phyloP scores from a whole-genome alignment of 2,888 invertebrate genomes.

The Acanthosoma haemorrhoidale region DNA sequence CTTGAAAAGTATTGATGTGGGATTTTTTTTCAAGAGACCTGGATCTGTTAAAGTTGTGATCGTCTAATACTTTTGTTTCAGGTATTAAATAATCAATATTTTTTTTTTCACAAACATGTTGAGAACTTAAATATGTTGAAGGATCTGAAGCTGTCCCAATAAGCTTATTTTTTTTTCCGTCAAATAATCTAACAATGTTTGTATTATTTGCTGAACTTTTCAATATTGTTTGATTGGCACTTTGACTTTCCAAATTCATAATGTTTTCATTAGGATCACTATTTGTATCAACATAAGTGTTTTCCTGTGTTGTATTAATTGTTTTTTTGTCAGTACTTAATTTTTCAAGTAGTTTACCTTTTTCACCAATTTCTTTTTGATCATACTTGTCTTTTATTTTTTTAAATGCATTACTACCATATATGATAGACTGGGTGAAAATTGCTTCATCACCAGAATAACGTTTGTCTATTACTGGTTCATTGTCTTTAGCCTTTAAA shows the following conservation, averaged over 20 bases:
- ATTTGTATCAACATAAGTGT: neutral
- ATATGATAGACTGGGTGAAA: neutral
- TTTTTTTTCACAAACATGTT: too few relatives aligned
- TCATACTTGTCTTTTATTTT: neutral
- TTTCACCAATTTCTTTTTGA: neutral
- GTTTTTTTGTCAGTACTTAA: neutral
- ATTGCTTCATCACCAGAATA: neutral
- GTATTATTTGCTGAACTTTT: neutral
- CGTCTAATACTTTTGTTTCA: neutral
- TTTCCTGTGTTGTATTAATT: neutral
- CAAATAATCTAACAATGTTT: too few relatives aligned
- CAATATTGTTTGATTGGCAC: neutral
- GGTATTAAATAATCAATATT: neutral
- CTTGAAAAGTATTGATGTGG: too few relatives aligned
- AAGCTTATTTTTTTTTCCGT: too few relatives aligned
- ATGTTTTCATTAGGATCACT: too few relatives aligned
- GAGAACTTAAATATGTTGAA: too few relatives aligned
- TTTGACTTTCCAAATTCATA: too few relatives aligned
- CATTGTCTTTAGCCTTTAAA: neutral
- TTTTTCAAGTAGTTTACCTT: neutral
- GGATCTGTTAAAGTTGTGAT: neutral
- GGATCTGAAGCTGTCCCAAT: too few relatives aligned
- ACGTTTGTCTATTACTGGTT: neutral
- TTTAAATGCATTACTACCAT: neutral
- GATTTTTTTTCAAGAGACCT: too few relatives aligned